phyloP scores from a whole-genome alignment of 2,888 invertebrate genomes.

The Pharmacophagus antenor region DNA sequence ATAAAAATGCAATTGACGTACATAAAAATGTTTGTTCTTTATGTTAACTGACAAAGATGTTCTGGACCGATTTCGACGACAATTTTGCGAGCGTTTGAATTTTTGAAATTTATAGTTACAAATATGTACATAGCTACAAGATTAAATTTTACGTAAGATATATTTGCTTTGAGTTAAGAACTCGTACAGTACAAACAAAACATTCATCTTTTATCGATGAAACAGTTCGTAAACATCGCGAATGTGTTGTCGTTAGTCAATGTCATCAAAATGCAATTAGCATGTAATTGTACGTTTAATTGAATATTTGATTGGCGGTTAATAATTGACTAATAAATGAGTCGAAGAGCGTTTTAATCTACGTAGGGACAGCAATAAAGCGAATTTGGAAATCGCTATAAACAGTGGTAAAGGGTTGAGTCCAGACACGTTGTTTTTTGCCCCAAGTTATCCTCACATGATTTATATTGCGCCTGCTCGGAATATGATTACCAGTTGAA shows the following conservation, averaged over 20 bases:
- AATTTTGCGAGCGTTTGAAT: too few species aligned
- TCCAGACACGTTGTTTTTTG: constrained; percentile 64
- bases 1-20: background rate
- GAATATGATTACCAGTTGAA: constrained; percentile 57
- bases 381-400: constrained; percentile 61
- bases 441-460: constrained; percentile 67
- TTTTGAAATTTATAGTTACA: too few species aligned
- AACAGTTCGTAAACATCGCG: background rate
- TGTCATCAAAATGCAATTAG: constrained; percentile 19
- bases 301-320: constrained; percentile 27
- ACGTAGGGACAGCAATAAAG: constrained; percentile 56
- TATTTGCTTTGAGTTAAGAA: too few species aligned
- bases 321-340: constrained; percentile 31
- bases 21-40: background rate
- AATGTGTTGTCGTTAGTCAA: constrained; percentile 8
- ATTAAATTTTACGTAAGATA: too few species aligned
- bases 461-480: constrained; percentile 73
- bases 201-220: background rate
- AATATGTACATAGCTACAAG: too few species aligned
- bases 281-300: constrained; percentile 33
- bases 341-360: constrained; percentile 40
- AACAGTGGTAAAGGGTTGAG: constrained; percentile 63
- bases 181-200: too few species aligned
- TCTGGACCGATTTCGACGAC: too few species aligned
- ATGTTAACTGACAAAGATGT: background rate